Evolutionary conservation across 2,888 invertebrate species (phyloP), one percentile per base, ranked within the genome.

Genomic region (Monochamus alternatus): DNA sequence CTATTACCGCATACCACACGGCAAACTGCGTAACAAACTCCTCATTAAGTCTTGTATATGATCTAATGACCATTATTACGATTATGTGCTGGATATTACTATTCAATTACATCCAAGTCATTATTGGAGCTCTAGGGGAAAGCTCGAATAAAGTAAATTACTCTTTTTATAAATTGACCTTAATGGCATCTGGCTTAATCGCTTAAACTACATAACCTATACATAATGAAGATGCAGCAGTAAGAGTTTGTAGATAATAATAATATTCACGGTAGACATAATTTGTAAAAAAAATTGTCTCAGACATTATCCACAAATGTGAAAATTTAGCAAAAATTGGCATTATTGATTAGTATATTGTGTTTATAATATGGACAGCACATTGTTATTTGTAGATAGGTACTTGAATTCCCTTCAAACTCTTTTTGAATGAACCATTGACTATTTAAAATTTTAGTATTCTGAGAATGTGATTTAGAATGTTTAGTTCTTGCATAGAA

Each of bases 61-160:
- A 74, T 68, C 66, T 75, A 76, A 79, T 74, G 77, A 75, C 70
- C 69, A 75, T 68, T 69, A 78, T 78, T 77, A 75, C 69, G 73
- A 71, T 66, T 64, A 75, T 76, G 14, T 14, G 55, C 55, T 55
- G 55, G 44, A 47, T 69, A 78, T 76, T 75, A 75, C 72, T 76
- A 78, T 78, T 78, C 74, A 76, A 78, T 78, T 78, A 76, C 74
- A 63, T 76, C 43, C 65, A 76, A 63, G 73, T 62, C 69, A 72
- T 72, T 73, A 69, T 70, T 73, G 62, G 67, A 58, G 72, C 71
- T 60, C 67, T 22, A 22, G 22, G 22, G 74, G 74, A 76, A 74
- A 74, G 67, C 43, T 71, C 74, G 75, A 78, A 74, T 74, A 73
- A 63, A 59, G 73, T 58, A 73, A 76, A 78, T 78, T 77, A 68